These are phyloP conservation scores for Crocidura indochinensis DNA, from an alignment of 2,797 vertebrate genomes.

Conservation along the genomic window DNA sequence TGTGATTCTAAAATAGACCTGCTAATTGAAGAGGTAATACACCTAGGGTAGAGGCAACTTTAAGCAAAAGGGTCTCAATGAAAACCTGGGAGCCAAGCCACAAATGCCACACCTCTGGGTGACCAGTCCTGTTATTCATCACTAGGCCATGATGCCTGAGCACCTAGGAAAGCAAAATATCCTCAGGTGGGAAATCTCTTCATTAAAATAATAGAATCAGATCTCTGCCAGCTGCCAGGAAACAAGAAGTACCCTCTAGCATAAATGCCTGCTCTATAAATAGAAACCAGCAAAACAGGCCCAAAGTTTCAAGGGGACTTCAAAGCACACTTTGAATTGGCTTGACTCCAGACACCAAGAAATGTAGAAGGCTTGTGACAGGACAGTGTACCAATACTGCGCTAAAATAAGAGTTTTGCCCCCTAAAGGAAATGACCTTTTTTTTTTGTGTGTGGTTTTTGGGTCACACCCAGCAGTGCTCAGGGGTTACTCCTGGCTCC, in stretches of 20 bases:
- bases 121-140: not conserved
- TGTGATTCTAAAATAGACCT: too few relatives aligned
- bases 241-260: not conserved
- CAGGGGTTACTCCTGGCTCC: too few relatives aligned
- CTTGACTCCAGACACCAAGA: not conserved
- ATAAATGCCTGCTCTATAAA: not conserved
- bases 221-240: not conserved
- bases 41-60: rapidly evolving
- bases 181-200: not conserved
- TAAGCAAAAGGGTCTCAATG: too few relatives aligned
- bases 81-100: not conserved
- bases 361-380: not conserved
- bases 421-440: too few relatives aligned
- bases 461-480: too few relatives aligned
- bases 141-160: rapidly evolving
- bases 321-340: not conserved
- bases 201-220: not conserved
- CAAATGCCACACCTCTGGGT: not conserved
- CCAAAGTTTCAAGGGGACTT: not conserved
- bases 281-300: not conserved
- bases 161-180: not conserved
- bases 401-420: too few relatives aligned
- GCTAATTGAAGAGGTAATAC: not conserved
- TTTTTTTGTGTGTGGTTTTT: too few relatives aligned
- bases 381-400: too few relatives aligned